A percentile compares a stretch with the other conserved stretches of the same genome.
These are phyloP conservation scores for Drosophila mulleri DNA, from an alignment of 2,888 invertebrate species.

Conservation along the genomic window DNA sequence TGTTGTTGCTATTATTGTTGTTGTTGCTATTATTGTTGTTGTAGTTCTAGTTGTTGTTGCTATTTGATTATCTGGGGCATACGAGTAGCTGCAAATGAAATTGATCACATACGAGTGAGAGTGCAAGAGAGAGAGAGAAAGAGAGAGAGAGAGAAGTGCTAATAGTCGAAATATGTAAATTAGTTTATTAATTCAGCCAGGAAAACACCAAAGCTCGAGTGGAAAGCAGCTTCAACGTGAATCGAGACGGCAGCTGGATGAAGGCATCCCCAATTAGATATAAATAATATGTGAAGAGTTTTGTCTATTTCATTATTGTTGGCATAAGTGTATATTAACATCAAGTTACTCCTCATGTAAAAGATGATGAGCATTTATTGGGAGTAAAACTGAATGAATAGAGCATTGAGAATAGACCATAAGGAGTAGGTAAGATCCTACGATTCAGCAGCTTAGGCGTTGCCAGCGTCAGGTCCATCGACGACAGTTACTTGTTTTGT, in stretches of 20 bases:
- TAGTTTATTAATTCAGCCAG: constrained; percentile 27
- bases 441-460: too few relatives aligned
- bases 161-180: constrained; percentile 45
- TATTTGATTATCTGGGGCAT: constrained; percentile 22
- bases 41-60: constrained; percentile 10
- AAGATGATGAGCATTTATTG: neutral
- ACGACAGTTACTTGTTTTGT: too few relatives aligned
- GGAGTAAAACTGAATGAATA: too few relatives aligned
- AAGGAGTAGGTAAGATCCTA: too few relatives aligned
- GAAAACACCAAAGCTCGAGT: constrained; percentile 8
- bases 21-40: constrained; percentile 11
- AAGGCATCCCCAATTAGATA: neutral
- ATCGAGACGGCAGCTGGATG: neutral
- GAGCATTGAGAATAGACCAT: too few relatives aligned
- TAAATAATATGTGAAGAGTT: neutral
- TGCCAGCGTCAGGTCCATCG: too few relatives aligned
- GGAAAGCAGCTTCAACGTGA: constrained; percentile 2
- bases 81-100: constrained; percentile 18
- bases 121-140: neutral
- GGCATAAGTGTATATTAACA: neutral
- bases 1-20: too few relatives aligned
- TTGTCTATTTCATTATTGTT: neutral
- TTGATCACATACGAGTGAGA: constrained; percentile 5
- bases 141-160: constrained; percentile 24
- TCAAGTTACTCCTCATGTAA: neutral